phyloP scores from a whole-genome alignment of 2,888 invertebrate species.

The Coremacera marginata region DNA sequence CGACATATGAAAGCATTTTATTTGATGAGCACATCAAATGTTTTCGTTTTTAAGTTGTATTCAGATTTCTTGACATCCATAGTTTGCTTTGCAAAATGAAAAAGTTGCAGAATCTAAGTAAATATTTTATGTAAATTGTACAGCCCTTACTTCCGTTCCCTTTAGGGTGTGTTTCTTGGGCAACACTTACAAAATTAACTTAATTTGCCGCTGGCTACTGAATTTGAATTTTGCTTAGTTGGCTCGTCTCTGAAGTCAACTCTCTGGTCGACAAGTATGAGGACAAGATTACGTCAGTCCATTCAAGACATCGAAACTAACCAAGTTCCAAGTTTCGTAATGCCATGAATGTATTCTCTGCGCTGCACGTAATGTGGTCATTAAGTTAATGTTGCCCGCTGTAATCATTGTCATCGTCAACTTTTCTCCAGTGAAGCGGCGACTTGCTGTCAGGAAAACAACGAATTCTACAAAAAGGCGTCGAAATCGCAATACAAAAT shows the following conservation, averaged over 20 bases:
- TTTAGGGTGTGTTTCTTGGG: not conserved
- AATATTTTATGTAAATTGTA: not conserved
- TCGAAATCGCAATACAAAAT: conserved; percentile 42
- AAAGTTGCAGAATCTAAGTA: not conserved
- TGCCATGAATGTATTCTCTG: conserved; percentile 4
- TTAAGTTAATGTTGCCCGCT: conserved; percentile 49
- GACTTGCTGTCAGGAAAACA: conserved; percentile 12
- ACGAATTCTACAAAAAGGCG: conserved; percentile 3
- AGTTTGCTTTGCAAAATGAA: too few species aligned
- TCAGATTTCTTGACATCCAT: too few species aligned
- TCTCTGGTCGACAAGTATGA: not conserved
- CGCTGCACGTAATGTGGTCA: conserved; percentile 49
- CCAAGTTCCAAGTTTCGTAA: not conserved
- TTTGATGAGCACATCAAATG: too few species aligned
- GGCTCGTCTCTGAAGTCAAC: not conserved
- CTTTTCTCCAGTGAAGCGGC: not conserved
- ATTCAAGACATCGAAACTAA: too few species aligned
- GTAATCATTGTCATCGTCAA: conserved; percentile 44
- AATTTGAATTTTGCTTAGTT: conserved; percentile 12
- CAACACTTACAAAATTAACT: conserved; percentile 11
- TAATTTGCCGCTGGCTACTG: conserved; percentile 8
- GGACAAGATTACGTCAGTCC: not conserved
- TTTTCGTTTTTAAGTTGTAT: too few species aligned
- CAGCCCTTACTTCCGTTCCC: not conserved
- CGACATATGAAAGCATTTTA: too few species aligned